Conservation (phyloP, 2,797 vertebrate species). For the Luscinia luscinia region DNA sequence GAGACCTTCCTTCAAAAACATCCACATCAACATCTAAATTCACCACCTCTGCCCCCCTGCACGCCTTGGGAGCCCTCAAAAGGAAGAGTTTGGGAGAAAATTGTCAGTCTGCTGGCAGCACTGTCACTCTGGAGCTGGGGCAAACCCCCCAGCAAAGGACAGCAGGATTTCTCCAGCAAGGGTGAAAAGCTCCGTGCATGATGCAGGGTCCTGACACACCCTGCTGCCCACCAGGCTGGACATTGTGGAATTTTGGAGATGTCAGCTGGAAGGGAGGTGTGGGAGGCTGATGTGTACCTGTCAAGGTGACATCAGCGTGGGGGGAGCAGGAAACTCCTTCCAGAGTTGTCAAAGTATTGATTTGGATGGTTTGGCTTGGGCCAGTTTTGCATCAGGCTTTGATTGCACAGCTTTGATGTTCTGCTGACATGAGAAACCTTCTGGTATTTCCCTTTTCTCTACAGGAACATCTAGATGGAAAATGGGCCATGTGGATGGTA, state of each 20-base stretch:
- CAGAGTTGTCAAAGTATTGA: not conserved
- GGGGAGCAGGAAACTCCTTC: not conserved
- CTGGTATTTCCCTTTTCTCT: not conserved
- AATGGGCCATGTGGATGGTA: not conserved
- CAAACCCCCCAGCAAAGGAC: not conserved
- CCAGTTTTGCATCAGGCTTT: not conserved
- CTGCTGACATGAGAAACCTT: not conserved
- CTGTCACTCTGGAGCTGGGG: rapidly evolving
- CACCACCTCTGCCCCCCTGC: not conserved
- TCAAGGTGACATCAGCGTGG: not conserved
- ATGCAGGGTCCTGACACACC: not conserved
- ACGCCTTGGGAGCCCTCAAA: rapidly evolving
- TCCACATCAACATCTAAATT: not conserved
- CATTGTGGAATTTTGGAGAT: not conserved
- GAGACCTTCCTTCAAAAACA: not conserved
- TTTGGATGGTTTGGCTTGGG: not conserved
- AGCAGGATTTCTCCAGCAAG: not conserved
- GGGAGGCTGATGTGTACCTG: not conserved
- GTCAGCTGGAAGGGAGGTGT: not conserved
- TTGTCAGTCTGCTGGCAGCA: not conserved
- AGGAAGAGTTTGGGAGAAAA: not conserved
- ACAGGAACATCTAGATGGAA: not conserved
- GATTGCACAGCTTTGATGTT: not conserved
- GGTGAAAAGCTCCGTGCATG: not conserved
- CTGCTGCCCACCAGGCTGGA: too few relatives aligned